These are phyloP conservation scores for Galerucella pusilla DNA, from an alignment of 2,888 invertebrate species.

Conservation along the genomic window DNA sequence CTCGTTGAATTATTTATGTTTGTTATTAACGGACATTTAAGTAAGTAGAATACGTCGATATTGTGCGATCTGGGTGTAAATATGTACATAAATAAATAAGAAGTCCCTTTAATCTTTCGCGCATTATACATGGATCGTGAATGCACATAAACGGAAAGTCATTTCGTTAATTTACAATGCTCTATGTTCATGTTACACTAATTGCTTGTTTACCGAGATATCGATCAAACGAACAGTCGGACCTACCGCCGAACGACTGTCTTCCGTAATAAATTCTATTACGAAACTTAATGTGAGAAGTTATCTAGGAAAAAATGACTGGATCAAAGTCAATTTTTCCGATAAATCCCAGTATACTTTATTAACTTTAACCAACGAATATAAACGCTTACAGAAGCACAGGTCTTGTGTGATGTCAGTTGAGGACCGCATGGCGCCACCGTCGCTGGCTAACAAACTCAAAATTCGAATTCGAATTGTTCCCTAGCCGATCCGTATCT, in stretches of 20 bases:
- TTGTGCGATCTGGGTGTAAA: constrained; percentile 35
- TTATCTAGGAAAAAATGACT: too few relatives aligned
- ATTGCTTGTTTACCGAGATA: constrained; percentile 38
- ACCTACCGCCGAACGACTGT: constrained; percentile 22
- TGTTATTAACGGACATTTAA: constrained; percentile 18
- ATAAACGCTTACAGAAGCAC: too few relatives aligned
- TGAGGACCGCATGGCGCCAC: too few relatives aligned
- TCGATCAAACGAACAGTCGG: constrained; percentile 30
- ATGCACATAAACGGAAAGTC: constrained; percentile 35
- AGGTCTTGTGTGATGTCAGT: too few relatives aligned
- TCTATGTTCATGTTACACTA: constrained; percentile 33
- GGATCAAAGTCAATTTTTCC: too few relatives aligned
- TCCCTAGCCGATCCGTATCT: too few relatives aligned
- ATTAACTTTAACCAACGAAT: too few relatives aligned
- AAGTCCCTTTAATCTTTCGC: constrained; percentile 36
- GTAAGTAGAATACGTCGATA: constrained; percentile 24
- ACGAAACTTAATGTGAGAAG: background rate
- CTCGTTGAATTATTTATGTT: constrained; percentile 40
- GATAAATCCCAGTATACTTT: too few relatives aligned
- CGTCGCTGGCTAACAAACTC: too few relatives aligned
- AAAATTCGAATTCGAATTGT: too few relatives aligned
- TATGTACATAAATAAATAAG: constrained; percentile 32
- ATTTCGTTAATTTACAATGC: constrained; percentile 40
- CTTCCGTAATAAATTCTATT: constrained; percentile 22
- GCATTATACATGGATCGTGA: constrained; percentile 31